Evolutionary conservation across 2,797 vertebrate genomes (phyloP).

Genomic region (Chiroxiphia lanceolata): DNA sequence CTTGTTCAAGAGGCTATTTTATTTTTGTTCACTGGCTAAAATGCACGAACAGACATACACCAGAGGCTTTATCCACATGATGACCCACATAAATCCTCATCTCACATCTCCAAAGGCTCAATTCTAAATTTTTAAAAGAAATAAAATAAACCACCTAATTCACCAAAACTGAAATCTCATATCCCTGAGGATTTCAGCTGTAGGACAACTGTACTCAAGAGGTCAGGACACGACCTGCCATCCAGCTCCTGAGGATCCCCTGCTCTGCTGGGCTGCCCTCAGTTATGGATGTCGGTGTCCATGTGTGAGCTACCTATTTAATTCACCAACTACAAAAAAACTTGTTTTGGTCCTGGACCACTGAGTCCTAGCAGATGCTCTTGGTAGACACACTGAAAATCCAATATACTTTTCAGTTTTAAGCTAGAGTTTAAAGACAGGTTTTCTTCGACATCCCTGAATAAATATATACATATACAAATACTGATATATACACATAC

Average conservation of each 20-base stretch:
- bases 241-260: not conserved
- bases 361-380: not conserved
- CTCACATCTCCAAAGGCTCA: not conserved
- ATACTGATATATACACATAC: not conserved
- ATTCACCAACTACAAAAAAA: not conserved
- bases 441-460: not conserved
- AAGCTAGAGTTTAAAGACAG: not conserved
- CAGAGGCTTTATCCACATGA: not conserved
- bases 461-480: not conserved
- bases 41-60: not conserved
- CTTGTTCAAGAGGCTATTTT: not conserved
- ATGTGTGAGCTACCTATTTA: not conserved
- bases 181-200: not conserved
- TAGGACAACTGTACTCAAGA: not conserved
- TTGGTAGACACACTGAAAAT: not conserved
- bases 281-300: accelerated
- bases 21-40: not conserved
- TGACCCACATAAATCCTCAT: not conserved
- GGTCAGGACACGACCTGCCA: not conserved
- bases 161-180: not conserved
- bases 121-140: not conserved
- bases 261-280: not conserved
- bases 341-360: not conserved
- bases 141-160: not conserved
- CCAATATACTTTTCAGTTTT: not conserved